phyloP scores from a whole-genome alignment of 92 coral and sea anemone genomes.

The Porites evermanni region DNA sequence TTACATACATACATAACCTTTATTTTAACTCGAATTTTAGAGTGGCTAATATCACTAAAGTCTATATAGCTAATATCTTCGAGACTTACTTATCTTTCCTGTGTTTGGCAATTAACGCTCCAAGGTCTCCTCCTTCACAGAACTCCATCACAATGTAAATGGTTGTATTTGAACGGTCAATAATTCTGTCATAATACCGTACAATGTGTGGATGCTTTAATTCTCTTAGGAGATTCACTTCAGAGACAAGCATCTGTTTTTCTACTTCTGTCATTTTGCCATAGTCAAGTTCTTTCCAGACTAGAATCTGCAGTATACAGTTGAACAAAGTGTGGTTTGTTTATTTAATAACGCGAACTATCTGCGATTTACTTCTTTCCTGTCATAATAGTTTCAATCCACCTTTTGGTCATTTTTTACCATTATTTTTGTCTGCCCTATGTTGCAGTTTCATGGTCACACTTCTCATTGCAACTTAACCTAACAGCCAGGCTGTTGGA shows the following conservation, averaged over 20 bases:
- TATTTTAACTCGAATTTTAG: too few relatives aligned
- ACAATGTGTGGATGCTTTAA: slow-evolving; percentile 97
- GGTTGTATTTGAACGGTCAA: slow-evolving; percentile 91
- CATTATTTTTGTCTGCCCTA: too few relatives aligned
- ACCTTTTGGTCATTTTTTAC: too few relatives aligned
- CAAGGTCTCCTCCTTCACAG: slow-evolving; percentile 96
- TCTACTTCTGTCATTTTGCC: slow-evolving; percentile 97
- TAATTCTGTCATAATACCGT: slow-evolving; percentile 92
- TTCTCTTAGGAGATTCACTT: slow-evolving; percentile 95
- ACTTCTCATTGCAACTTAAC: too few relatives aligned
- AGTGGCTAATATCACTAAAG: too few relatives aligned
- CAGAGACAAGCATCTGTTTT: slow-evolving; percentile 97
- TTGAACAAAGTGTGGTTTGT: not conserved
- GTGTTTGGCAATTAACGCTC: slow-evolving; percentile 85
- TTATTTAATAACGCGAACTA: not conserved
- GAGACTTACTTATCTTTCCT: slow-evolving; percentile 87
- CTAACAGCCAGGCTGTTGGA: too few relatives aligned
- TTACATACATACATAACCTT: too few relatives aligned
- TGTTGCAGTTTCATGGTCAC: too few relatives aligned
- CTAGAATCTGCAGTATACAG: slow-evolving; percentile 71
- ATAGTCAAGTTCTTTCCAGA: slow-evolving; percentile 98
- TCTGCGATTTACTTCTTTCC: too few relatives aligned
- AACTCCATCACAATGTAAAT: slow-evolving; percentile 97
- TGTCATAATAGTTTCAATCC: too few relatives aligned
- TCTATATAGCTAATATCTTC: not conserved